Conservation (phyloP, 2,888 invertebrate species). For the Pasiphila rectangulata region DNA sequence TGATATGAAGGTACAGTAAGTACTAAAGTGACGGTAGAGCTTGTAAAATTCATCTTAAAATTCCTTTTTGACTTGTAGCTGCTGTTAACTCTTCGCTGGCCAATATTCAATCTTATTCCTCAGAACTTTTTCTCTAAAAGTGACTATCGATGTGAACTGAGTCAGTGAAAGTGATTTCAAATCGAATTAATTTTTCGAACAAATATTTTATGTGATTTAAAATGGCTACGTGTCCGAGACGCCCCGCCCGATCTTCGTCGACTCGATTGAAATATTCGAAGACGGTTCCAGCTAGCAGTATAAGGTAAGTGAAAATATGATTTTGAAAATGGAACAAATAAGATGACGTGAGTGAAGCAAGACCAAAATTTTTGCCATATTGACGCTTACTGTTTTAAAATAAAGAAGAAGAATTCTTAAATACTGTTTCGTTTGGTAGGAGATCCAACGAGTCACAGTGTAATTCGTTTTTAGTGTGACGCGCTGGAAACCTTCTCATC, state of each 20-base stretch:
- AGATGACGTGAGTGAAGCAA: neutral
- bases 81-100: constrained; percentile 7
- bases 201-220: constrained; percentile 26
- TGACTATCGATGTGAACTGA: constrained; percentile 28
- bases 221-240: constrained; percentile 67
- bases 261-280: constrained; percentile 70
- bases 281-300: constrained; percentile 65
- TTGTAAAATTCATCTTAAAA: too few species aligned
- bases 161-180: constrained; percentile 7
- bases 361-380: too few species aligned
- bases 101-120: constrained; percentile 2
- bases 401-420: too few species aligned
- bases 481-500: too few species aligned
- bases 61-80: too few species aligned
- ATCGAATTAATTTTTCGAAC: constrained; percentile 25
- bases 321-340: neutral
- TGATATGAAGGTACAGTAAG: too few species aligned
- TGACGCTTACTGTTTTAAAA: too few species aligned
- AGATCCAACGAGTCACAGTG: too few species aligned
- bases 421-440: too few species aligned
- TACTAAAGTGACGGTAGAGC: too few species aligned
- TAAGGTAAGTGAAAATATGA: constrained; percentile 53
- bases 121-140: constrained; percentile 37
- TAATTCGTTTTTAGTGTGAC: too few species aligned
- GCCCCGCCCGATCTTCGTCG: constrained; percentile 60